Base-by-base conservation (phyloP, 1,140 invertebrate species). In the Scaptomyza pallida region DNA sequence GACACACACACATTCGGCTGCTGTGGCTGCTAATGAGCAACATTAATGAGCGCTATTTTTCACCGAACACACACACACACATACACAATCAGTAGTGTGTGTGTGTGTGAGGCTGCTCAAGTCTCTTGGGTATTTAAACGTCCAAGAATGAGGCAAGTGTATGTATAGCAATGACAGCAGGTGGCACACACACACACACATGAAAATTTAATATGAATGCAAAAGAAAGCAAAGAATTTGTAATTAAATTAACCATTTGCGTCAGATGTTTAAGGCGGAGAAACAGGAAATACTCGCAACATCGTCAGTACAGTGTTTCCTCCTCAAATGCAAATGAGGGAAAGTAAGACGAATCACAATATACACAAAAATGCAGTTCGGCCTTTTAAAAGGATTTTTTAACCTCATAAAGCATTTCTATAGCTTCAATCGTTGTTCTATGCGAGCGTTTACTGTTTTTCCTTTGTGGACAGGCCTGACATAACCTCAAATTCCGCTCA, bases 41-140 rank as follows among this genome's bases (percentile, higher is more conserved):
- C 86, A 82, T 81, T 89, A 89, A 89, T 89, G 86, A 82, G 81
- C 51, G 78, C 72, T 77, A 89, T 89, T 89, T 89, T 89, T 89
- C 85, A 89, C 72, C 83, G 65, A 81, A 78, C 0, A 30, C 26
- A 30, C 26, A 30, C 26, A 30, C 26, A 30, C 26, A 30, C 26
- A 30, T 8, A 30, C 26, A 30, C 26, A 86, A 86, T 85, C 80
- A 85, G 81, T 59, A 41, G 43, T 10, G 47, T 16, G 40, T 17
- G 19, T 15, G 16, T 12, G 35, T 12, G 51, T 35, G 68, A 37
- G 23, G 12, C 40, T 45, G 68, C 43, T 45, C 51, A 62, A 74
- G 40, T 86, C 82, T 63, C 82, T 67, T 45, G 82, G 78, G 82
- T 88, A 88, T 88, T 86, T 75, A 86, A 78, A 54, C 74, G 74